phyloP scores from a whole-genome alignment of 2,113 vertebrate genomes.

The Verasper variegatus region DNA sequence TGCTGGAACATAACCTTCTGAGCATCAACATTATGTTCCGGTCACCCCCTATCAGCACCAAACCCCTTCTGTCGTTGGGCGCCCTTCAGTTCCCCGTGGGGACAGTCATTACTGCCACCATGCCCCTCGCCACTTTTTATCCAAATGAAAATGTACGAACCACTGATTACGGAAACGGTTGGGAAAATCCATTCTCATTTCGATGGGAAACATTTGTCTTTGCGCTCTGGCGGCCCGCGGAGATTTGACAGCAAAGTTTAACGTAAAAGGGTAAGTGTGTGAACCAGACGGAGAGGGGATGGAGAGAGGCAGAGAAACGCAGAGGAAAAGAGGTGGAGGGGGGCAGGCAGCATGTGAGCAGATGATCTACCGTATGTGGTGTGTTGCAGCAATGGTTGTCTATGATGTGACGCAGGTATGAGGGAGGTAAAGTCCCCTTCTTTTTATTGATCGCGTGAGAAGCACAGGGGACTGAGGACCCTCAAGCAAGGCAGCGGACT shows the following conservation, averaged over 20 bases:
- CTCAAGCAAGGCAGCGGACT: constrained; percentile 43
- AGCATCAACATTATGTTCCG: background rate
- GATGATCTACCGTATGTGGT: background rate
- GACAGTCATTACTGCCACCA: constrained; percentile 27
- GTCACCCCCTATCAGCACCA: background rate
- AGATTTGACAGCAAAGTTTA: constrained; percentile 66
- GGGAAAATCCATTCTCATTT: constrained; percentile 82
- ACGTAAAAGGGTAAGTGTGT: constrained; percentile 49
- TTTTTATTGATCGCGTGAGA: constrained; percentile 51
- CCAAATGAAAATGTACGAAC: constrained; percentile 71
- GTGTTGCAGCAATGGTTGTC: constrained; percentile 10
- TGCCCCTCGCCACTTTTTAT: constrained; percentile 49
- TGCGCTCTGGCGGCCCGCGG: constrained; percentile 38
- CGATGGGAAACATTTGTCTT: constrained; percentile 78
- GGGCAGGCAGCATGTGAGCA: background rate
- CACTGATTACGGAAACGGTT: constrained; percentile 62
- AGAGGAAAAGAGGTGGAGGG: background rate
- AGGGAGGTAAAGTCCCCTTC: constrained; percentile 22
- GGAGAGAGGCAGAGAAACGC: background rate
- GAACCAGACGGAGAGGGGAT: background rate
- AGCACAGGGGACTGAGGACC: constrained; percentile 34
- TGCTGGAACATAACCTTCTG: background rate
- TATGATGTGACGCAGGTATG: constrained; percentile 38
- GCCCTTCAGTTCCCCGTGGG: constrained; percentile 42
- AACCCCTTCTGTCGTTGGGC: background rate